Conservation (phyloP, 2,113 vertebrate genomes). For the Halichoerus grypus region DNA sequence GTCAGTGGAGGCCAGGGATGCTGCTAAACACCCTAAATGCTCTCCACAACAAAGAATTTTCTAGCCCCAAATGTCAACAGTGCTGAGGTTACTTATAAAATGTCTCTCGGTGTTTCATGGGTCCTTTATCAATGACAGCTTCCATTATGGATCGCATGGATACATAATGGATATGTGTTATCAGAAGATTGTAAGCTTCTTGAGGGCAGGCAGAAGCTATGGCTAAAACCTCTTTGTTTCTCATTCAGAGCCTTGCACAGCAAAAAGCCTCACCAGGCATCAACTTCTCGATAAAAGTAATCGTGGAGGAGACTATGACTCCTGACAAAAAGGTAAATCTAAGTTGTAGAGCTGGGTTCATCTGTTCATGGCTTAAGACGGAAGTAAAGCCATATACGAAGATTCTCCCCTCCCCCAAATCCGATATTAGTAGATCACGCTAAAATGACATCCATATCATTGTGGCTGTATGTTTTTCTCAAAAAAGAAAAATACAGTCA, state of each 20-base stretch:
- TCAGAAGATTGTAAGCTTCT: background rate
- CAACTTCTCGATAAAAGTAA: background rate
- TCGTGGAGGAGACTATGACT: background rate
- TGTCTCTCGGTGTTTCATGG: background rate
- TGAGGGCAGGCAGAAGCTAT: background rate
- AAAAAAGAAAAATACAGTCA: conserved; percentile 20
- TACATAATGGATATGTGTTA: background rate
- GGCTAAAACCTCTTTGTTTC: background rate
- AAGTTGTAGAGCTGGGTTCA: background rate
- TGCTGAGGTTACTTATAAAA: background rate
- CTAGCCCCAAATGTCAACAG: background rate
- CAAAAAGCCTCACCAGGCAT: background rate
- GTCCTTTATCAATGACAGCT: background rate
- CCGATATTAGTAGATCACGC: background rate
- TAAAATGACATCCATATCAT: background rate
- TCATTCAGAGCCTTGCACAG: background rate
- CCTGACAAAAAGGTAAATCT: background rate
- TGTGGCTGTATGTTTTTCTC: background rate
- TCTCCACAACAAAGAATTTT: background rate
- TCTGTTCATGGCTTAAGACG: background rate
- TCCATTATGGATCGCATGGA: background rate
- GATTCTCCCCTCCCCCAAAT: background rate
- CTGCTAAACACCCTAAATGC: background rate
- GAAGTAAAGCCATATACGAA: background rate
- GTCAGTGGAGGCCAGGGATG: background rate